Percentiles rank a stretch among this genome's conserved stretches.
These are phyloP conservation scores for Reticulitermes lucifugus DNA, from an alignment of 2,888 invertebrate genomes.

Conservation along the genomic window DNA sequence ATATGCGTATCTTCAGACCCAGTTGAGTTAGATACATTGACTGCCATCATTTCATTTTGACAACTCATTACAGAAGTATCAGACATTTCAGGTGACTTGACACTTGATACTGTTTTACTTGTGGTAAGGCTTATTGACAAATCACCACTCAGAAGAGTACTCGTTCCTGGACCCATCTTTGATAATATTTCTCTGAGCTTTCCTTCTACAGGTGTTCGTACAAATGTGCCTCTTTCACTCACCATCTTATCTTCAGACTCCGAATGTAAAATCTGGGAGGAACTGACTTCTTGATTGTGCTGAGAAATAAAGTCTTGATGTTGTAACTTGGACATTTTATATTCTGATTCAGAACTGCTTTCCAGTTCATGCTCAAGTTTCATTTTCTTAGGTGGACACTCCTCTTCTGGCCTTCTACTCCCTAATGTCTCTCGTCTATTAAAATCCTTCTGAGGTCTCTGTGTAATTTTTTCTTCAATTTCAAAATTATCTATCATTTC, in stretches of 20 bases:
- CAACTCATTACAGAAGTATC: too few relatives aligned
- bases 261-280: neutral
- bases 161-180: slow-evolving; percentile 43
- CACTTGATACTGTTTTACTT: neutral
- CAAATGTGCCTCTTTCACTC: neutral
- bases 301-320: neutral
- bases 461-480: neutral
- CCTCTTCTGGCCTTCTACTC: slow-evolving; percentile 5
- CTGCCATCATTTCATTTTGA: neutral
- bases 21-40: neutral
- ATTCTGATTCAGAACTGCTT: neutral
- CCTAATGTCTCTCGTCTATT: neutral
- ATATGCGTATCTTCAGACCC: slow-evolving; percentile 37
- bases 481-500: neutral
- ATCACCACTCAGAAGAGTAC: slow-evolving; percentile 42
- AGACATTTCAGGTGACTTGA: neutral
- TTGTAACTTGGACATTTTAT: neutral
- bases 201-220: slow-evolving; percentile 17
- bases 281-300: neutral
- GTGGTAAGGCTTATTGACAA: slow-evolving; percentile 47
- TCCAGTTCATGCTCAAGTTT: neutral
- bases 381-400: neutral
- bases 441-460: neutral
- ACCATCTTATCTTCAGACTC: neutral
- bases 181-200: slow-evolving; percentile 50